Evolutionary conservation across 2,113 vertebrate genomes (phyloP).

Genomic region (Dicerorhinus sumatrensis): DNA sequence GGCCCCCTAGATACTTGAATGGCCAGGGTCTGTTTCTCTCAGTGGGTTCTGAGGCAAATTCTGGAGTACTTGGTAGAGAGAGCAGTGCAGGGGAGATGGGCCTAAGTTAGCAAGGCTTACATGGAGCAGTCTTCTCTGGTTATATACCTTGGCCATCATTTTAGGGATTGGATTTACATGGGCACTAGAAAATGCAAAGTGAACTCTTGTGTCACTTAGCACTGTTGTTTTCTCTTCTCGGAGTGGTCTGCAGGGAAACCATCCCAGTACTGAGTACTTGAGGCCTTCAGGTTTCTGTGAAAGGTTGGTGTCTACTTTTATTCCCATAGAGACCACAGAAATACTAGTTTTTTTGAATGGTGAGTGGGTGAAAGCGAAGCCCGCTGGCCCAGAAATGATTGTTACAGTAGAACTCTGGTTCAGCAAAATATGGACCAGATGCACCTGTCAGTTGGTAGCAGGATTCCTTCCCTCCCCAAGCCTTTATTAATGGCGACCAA

Average conservation of each 20-base stretch:
- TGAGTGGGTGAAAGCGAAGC: neutral
- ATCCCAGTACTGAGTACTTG: neutral
- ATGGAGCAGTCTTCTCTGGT: neutral
- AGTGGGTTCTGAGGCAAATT: neutral
- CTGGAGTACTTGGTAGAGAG: neutral
- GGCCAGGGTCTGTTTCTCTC: neutral
- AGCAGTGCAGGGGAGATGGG: neutral
- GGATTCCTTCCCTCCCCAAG: neutral
- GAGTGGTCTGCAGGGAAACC: neutral
- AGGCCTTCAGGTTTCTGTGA: neutral
- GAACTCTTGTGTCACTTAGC: neutral
- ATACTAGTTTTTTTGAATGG: neutral
- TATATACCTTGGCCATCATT: neutral
- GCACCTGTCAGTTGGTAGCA: neutral
- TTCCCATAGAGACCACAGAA: slow-evolving; percentile 14
- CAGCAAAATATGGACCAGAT: neutral
- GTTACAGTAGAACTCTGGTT: neutral
- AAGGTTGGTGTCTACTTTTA: neutral
- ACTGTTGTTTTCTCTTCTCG: neutral
- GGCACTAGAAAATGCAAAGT: neutral
- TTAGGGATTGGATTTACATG: neutral
- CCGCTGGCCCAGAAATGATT: neutral
- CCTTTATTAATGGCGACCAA: neutral
- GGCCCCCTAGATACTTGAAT: neutral
- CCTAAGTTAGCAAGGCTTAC: neutral